Conservation (phyloP, 1,140 invertebrate species). For the Atta cephalotes region DNA sequence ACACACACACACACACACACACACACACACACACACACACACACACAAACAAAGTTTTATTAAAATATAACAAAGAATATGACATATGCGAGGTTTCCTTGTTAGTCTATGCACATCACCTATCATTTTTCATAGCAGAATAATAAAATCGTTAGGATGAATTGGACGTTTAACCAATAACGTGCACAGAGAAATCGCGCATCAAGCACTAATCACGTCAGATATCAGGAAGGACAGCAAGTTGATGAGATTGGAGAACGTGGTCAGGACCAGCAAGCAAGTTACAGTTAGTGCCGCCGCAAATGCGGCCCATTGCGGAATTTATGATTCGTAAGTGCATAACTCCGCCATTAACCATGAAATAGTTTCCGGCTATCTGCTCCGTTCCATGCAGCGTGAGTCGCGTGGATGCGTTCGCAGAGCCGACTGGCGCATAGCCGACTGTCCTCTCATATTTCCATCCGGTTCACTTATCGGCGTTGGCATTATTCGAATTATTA, state of each 20-base stretch:
- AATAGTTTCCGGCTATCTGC: constrained; percentile 78
- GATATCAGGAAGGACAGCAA: constrained; percentile 54
- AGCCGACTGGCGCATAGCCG: constrained; percentile 25
- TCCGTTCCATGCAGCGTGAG: constrained; percentile 59
- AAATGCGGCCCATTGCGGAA: constrained; percentile 75
- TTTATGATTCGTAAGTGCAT: constrained; percentile 80
- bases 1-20: no score
- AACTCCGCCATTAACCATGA: constrained; percentile 78
- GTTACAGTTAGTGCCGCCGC: constrained; percentile 52
- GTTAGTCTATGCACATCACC: no score
- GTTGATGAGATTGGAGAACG: constrained; percentile 65
- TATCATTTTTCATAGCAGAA: no score
- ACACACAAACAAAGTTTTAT: no score
- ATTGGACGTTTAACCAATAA: not conserved
- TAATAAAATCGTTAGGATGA: no score
- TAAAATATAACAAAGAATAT: no score
- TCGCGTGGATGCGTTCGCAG: constrained; percentile 34
- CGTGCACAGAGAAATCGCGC: not conserved
- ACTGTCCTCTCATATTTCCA: constrained; percentile 70
- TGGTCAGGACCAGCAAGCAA: constrained; percentile 36
- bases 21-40: no score
- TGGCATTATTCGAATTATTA: constrained; percentile 74
- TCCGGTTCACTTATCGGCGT: constrained; percentile 72
- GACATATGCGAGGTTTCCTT: no score
- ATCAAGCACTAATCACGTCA: constrained; percentile 51